Evolutionary conservation across 2,113 vertebrate species (phyloP), one percentile per base, ranked within the genome.

Genomic region (Sapajus apella): DNA sequence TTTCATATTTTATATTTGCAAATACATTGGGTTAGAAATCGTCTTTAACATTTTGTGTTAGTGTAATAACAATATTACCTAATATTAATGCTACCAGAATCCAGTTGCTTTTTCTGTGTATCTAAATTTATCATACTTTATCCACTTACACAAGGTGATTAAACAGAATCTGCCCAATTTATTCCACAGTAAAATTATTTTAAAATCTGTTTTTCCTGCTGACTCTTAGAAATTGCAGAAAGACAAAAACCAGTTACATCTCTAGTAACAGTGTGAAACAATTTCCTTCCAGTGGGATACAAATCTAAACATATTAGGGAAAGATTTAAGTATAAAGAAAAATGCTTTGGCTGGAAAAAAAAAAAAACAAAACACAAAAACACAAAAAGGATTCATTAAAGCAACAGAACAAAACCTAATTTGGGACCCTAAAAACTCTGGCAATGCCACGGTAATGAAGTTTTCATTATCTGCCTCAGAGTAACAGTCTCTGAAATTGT

Each of bases 311-410:
- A 87, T 80, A 85, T 35, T 66, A 81, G 45, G 37, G 47, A 30
- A 80, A 84, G 17, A 92, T 87, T 95, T 94, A 87, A 96, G 91
- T 93, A 30, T 79, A 96, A 84, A 88, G 21, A 95, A 91, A 97
- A 96, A 85, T 64, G 10, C 17, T 68, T 79, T 40, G 64, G 18
- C n/a, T 80, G 56, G 77, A 12, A 30, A 56, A 55, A 66, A 83
- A 77, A 30, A 37, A 80, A 35, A 70, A 32, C 20, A 80, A 35
- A 70, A 32, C 20, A 55, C 66, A 10, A 77, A 77, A 52, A 79
- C 35, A 10, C 75, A 85, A 77, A 80, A 92, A 91, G 27, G 52
- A 82, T 86, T 93, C 87, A 95, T 84, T 84, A 93, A 84, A 93
- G 50, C 56, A 80, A 84, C 50, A 47, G 35, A 90, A 52, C 45